These are phyloP conservation scores for Entomyzon cyanotis DNA, from an alignment of 2,113 vertebrate genomes.

Conservation along the genomic window DNA sequence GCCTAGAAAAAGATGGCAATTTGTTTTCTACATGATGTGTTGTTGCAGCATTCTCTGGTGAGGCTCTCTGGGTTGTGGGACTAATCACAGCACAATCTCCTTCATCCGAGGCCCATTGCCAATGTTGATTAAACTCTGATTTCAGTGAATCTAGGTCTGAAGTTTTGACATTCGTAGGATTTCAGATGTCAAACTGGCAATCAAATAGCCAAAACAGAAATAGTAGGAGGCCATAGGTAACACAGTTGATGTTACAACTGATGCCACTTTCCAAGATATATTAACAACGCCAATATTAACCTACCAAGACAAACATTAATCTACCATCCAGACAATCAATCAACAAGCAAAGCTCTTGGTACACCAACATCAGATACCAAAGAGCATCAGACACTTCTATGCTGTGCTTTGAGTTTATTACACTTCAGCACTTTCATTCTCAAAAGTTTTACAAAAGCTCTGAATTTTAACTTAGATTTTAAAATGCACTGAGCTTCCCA, in stretches of 20 bases:
- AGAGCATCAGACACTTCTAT: not conserved
- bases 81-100: not conserved
- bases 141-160: not conserved
- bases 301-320: constrained; percentile 41
- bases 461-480: constrained; percentile 59
- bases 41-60: not conserved
- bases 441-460: constrained; percentile 37
- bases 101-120: not conserved
- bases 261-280: not conserved
- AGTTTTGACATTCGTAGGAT: not conserved
- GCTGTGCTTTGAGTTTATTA: not conserved
- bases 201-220: not conserved
- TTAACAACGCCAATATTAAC: constrained; percentile 11
- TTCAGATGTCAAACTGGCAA: not conserved
- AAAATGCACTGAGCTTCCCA: constrained; percentile 58
- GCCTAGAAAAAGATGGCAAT: not conserved
- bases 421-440: constrained; percentile 21
- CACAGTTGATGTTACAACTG: not conserved
- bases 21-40: not conserved
- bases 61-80: not conserved
- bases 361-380: not conserved
- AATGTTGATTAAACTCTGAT: not conserved
- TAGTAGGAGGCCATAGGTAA: constrained; percentile 10
- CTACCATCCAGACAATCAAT: not conserved
- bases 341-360: constrained; percentile 37